Conservation (phyloP, 1,140 invertebrate species). For the Pseudobourletiella spinata region DNA sequence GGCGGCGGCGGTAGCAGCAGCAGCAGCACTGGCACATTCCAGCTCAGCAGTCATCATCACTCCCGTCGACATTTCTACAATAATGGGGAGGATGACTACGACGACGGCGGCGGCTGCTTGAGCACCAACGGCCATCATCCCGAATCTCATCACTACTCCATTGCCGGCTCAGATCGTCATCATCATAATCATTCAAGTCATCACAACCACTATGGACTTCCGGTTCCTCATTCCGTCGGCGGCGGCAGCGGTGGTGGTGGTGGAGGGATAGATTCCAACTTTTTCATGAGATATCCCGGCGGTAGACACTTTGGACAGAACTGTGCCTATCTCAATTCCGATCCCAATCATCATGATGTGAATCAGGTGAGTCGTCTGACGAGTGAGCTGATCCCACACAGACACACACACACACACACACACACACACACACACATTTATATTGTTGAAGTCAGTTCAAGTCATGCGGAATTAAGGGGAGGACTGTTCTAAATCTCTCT, state of each 20-base stretch:
- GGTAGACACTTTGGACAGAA: constrained; percentile 6
- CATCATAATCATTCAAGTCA: constrained; percentile 20
- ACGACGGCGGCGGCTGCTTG: background rate
- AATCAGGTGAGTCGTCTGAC: too few relatives aligned
- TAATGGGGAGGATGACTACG: background rate
- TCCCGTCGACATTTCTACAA: background rate
- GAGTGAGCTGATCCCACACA: too few relatives aligned
- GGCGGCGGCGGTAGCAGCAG: background rate
- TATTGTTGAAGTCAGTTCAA: background rate
- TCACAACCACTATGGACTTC: constrained; percentile 22
- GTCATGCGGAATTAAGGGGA: background rate
- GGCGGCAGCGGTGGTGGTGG: background rate
- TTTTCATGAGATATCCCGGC: constrained; percentile 14
- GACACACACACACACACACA: too few relatives aligned
- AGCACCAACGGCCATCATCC: background rate
- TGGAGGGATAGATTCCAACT: too few relatives aligned
- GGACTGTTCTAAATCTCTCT: background rate
- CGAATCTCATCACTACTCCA: constrained; percentile 9
- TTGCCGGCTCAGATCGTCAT: constrained; percentile 22
- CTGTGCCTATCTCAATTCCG: background rate
- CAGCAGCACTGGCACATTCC: background rate
- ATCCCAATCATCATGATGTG: background rate
- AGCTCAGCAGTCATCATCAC: constrained; percentile 2
- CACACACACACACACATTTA: background rate
- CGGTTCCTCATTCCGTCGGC: background rate